A percentile compares a stretch with the other conserved stretches of the same genome.
These are phyloP conservation scores for Hystrix brachyura DNA, from an alignment of 2,113 vertebrate species.

Conservation along the genomic window DNA sequence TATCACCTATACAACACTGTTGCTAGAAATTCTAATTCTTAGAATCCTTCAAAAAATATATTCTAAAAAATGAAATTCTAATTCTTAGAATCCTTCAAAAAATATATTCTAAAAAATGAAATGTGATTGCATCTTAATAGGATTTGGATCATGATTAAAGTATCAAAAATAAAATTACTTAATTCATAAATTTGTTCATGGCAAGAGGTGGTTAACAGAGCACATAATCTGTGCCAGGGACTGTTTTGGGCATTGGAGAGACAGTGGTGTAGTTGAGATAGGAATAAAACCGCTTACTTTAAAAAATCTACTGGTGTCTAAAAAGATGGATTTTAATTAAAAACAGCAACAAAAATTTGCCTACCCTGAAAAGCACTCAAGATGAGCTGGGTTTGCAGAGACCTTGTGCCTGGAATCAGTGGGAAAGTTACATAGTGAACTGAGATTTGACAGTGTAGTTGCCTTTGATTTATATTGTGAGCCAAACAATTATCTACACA, in stretches of 20 bases:
- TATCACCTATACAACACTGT: neutral
- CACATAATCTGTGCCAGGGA: no score
- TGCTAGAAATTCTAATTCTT: neutral
- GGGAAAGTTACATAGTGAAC: neutral
- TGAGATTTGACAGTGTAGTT: neutral
- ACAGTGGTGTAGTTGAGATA: neutral
- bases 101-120: neutral
- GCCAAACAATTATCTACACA: neutral
- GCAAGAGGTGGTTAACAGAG: neutral
- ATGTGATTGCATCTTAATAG: neutral
- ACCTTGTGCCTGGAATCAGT: neutral
- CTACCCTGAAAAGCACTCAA: neutral
- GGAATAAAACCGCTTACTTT: neutral
- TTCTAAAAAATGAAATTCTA: slow-evolving; percentile 1
- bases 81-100: neutral
- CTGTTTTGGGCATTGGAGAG: neutral
- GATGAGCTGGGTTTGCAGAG: neutral
- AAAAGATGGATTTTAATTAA: slow-evolving; percentile 11
- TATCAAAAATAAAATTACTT: neutral
- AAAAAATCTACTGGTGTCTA: neutral
- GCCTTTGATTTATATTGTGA: neutral
- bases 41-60: neutral
- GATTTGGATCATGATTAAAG: neutral
- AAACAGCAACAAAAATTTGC: neutral
- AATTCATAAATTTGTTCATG: neutral